These are phyloP conservation scores for Caenorhabditis latens DNA, from an alignment of 1,140 invertebrate species.

Conservation along the genomic window DNA sequence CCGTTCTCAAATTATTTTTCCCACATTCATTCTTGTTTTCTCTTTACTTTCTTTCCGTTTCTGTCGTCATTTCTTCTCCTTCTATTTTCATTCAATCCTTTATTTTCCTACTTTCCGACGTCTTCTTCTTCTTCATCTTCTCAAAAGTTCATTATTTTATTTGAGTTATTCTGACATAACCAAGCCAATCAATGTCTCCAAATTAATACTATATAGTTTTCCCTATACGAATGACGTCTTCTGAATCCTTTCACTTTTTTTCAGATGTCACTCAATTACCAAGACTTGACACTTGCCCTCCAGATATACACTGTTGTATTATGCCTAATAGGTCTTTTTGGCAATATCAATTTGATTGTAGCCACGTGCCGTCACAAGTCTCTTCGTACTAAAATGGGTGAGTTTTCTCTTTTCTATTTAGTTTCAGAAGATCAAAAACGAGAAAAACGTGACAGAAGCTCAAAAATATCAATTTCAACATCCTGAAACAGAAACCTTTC, in stretches of 20 bases:
- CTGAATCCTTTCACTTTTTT: neutral
- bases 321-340: constrained; percentile 2
- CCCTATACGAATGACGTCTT: constrained; percentile 7
- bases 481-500: too few species aligned
- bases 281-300: constrained; percentile 6
- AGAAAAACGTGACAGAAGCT: too few species aligned
- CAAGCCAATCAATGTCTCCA: neutral
- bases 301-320: constrained; percentile 21
- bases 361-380: constrained; percentile 20
- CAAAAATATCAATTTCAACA: too few species aligned
- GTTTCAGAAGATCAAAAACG: too few species aligned
- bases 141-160: neutral
- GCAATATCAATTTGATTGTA: constrained; percentile 19
- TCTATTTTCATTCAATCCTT: neutral
- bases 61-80: neutral
- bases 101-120: neutral
- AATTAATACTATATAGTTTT: neutral
- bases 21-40: neutral
- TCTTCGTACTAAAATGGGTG: constrained; percentile 22
- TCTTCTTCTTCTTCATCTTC: neutral
- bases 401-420: neutral
- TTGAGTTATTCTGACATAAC: neutral
- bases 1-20: constrained; percentile 6
- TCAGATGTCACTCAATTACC: constrained; percentile 32
- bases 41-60: neutral